Evolutionary conservation across 2,113 vertebrate genomes (phyloP).

Genomic region (Naja naja): DNA sequence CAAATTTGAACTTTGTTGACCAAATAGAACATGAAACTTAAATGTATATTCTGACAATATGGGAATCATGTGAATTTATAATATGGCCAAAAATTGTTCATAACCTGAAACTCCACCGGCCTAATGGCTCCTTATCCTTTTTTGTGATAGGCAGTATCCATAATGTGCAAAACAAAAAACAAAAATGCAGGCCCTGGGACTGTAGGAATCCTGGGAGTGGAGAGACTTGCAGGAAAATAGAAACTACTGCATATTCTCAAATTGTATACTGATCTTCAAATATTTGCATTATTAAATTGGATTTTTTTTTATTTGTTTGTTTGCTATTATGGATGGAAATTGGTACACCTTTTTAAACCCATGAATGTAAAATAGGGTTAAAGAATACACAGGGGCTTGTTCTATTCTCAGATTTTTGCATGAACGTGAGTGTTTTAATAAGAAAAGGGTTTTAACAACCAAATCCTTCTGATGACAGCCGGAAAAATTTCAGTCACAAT

Average conservation of each 20-base stretch:
- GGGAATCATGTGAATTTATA: neutral
- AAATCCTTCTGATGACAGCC: neutral
- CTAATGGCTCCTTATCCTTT: neutral
- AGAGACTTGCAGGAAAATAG: neutral
- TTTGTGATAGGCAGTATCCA: neutral
- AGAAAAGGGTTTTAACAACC: neutral
- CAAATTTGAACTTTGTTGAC: neutral
- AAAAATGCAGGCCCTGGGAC: fast-evolving
- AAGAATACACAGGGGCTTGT: slow-evolving; percentile 26
- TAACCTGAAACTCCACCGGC: neutral
- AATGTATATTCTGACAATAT: neutral
- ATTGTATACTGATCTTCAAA: neutral
- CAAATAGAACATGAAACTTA: neutral
- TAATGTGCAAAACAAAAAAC: neutral
- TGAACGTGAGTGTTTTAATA: neutral
- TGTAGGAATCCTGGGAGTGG: fast-evolving
- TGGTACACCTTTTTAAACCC: slow-evolving; percentile 44
- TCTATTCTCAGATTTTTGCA: neutral
- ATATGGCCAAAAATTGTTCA: neutral
- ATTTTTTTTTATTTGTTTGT: neutral
- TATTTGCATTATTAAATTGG: neutral
- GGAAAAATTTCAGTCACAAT: neutral
- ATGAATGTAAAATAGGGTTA: slow-evolving; percentile 57
- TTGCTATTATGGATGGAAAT: slow-evolving; percentile 22
- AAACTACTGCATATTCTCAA: neutral